phyloP scores from a whole-genome alignment of 2,797 vertebrate genomes.

The Bucorvus abyssinicus region DNA sequence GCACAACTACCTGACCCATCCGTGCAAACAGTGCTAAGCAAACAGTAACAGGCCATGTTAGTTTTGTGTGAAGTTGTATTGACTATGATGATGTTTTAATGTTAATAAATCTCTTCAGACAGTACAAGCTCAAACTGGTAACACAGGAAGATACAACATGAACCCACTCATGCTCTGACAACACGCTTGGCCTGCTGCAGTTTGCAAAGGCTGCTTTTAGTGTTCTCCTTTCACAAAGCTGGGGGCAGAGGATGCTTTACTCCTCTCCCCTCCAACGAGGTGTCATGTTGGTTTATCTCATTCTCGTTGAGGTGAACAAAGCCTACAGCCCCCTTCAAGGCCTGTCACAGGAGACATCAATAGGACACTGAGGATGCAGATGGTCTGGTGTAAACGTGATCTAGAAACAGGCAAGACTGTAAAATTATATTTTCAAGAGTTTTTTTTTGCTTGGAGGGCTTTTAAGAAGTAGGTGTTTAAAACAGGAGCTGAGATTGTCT shows the following conservation, averaged over 20 bases:
- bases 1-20: background rate
- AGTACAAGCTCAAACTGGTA: too few species aligned
- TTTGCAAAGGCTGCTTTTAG: background rate
- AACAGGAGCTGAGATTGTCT: accelerated
- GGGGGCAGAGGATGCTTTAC: background rate
- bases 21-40: background rate
- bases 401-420: background rate
- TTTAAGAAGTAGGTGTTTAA: background rate
- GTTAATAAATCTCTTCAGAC: background rate
- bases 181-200: accelerated
- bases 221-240: background rate
- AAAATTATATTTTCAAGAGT: background rate
- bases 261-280: background rate
- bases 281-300: background rate
- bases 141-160: background rate
- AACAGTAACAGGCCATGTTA: accelerated
- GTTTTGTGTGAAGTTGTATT: background rate
- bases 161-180: background rate
- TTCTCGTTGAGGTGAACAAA: background rate
- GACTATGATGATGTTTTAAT: accelerated
- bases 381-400: background rate
- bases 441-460: background rate
- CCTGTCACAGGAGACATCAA: background rate
- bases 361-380: background rate
- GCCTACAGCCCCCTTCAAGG: background rate